These are phyloP conservation scores for Conus betulinus DNA, from an alignment of 1,140 invertebrate species.

Conservation along the genomic window DNA sequence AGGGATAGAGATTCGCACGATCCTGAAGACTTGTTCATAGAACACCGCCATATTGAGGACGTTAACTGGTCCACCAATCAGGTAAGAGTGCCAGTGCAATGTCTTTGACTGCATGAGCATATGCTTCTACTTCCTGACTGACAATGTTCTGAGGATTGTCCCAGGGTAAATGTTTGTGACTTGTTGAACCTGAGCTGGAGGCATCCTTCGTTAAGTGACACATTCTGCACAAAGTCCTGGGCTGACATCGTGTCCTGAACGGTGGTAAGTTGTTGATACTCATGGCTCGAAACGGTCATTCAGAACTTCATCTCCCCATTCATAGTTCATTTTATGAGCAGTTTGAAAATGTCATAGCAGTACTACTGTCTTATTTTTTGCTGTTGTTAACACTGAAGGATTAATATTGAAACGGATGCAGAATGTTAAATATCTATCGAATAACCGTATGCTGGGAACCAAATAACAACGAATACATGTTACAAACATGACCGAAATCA, in stretches of 20 bases:
- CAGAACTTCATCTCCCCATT: too few species aligned
- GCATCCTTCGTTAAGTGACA: not conserved
- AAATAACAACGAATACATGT: too few species aligned
- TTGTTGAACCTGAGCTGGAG: not conserved
- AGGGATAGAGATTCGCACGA: not conserved
- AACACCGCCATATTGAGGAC: constrained; percentile 1
- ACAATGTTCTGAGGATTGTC: not conserved
- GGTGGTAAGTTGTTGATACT: too few species aligned
- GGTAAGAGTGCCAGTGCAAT: not conserved
- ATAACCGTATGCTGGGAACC: too few species aligned
- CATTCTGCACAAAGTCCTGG: not conserved
- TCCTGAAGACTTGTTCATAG: constrained; percentile 4
- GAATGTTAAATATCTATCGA: too few species aligned
- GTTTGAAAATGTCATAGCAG: too few species aligned
- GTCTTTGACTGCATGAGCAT: not conserved
- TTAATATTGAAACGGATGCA: too few species aligned
- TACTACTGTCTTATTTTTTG: too few species aligned
- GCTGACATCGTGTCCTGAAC: not conserved
- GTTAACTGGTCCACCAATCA: constrained; percentile 6
- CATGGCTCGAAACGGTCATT: too few species aligned
- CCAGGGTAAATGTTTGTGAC: not conserved
- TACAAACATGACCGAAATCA: too few species aligned
- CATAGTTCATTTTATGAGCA: too few species aligned
- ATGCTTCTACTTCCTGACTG: not conserved
- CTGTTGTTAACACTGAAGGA: too few species aligned